Conservation (phyloP, 2,888 invertebrate species). For the Sycophila texana region DNA sequence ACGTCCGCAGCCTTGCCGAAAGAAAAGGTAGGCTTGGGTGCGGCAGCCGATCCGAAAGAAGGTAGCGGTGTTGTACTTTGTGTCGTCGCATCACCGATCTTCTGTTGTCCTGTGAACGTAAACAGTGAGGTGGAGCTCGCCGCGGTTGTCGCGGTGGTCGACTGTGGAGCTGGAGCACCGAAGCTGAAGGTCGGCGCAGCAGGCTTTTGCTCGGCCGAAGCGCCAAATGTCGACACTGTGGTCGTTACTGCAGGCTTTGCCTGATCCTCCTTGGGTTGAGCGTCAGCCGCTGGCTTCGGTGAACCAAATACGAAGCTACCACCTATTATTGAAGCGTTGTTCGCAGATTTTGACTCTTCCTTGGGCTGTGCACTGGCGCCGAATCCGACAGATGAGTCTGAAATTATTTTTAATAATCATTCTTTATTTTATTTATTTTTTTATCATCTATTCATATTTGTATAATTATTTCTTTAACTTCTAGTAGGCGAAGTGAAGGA, state of each 20-base stretch:
- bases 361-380: neutral
- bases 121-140: conserved; percentile 28
- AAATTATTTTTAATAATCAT: neutral
- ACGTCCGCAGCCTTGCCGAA: conserved; percentile 36
- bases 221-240: conserved; percentile 34
- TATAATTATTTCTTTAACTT: too few relatives aligned
- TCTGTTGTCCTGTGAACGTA: conserved; percentile 27
- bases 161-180: conserved; percentile 22
- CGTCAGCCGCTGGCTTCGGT: neutral
- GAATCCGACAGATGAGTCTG: conserved; percentile 13
- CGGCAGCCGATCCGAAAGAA: conserved; percentile 50
- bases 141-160: conserved; percentile 44
- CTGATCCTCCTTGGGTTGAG: conserved; percentile 6
- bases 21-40: conserved; percentile 40
- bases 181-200: conserved; percentile 51
- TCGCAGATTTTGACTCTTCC: conserved; percentile 16
- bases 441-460: too few relatives aligned
- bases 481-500: too few relatives aligned
- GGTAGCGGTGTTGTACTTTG: conserved; percentile 24
- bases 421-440: neutral
- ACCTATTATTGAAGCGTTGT: neutral
- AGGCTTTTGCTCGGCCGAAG: conserved; percentile 39
- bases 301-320: conserved; percentile 28
- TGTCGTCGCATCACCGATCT: conserved; percentile 19
- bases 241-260: neutral